Base-by-base conservation (phyloP, 2,113 vertebrate genomes). In the Gallinago media region DNA sequence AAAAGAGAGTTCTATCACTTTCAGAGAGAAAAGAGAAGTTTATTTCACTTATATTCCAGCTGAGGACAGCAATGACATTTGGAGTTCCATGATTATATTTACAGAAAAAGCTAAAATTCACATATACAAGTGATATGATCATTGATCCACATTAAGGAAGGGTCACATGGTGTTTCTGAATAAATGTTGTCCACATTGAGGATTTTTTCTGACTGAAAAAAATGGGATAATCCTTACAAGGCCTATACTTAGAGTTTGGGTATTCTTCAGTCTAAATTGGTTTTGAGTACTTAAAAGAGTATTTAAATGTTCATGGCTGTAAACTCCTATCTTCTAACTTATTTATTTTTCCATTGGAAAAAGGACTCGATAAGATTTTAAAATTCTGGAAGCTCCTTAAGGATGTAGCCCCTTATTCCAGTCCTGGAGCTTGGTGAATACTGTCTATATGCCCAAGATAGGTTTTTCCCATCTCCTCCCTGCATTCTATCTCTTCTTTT, bases 151-250 rank as follows among this genome's bases (percentile, higher is more conserved):
- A 22, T 79, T 42, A 75, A 87, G 34, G 15, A 8, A 72, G 6
- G 5, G 5, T 29, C 25, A 58, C 36, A 46, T 49, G 2, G 2
- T 62, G 11, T 23, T 15, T 70, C 38, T 86, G 55, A 21, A 18
- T 22, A 58, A 50, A n/a, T 46, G 2, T 2, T 62, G 27, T n/a
- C 11, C 6, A 1, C 13, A 26, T 0, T 29, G n/a, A 70, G 25
- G 7, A 23, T 65, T 81, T 77, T 12, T 89, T 91, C 9, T 58
- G 27, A 40, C 36, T 31, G 40, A 7, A 29, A 38, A 50, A 75
- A 50, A 17, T 25, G 9, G 12, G 19, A 42, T 6, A 75, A 75
- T 47, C 50, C 9, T 65, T 63, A 42, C 5, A 61, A 38, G 2
- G 5, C 12, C 75, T 83, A 65, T 31, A 40, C 5, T 68, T 73